Evolutionary conservation across 2,113 vertebrate species (phyloP).

Genomic region (Cathartes aura): DNA sequence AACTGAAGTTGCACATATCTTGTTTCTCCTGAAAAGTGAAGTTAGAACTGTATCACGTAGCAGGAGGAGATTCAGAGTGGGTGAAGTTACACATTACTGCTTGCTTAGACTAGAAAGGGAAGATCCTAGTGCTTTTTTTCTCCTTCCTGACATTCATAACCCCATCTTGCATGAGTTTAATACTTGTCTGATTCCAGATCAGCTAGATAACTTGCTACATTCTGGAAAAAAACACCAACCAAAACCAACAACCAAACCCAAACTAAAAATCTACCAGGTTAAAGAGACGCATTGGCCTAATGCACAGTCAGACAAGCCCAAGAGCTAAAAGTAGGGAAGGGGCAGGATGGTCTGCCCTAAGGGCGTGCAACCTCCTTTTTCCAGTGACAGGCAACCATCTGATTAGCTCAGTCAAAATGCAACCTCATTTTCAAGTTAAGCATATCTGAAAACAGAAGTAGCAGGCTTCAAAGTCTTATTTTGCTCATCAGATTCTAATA

Average conservation of each 20-base stretch:
- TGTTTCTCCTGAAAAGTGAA: background rate
- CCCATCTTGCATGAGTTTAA: background rate
- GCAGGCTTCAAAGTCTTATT: background rate
- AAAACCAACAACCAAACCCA: background rate
- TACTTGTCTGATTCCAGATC: background rate
- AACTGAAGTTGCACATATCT: background rate
- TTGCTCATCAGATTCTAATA: background rate
- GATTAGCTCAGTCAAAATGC: background rate
- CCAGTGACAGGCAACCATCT: background rate
- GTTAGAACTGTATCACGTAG: background rate
- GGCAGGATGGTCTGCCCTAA: background rate
- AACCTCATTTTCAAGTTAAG: background rate
- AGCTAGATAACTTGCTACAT: background rate
- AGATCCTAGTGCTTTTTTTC: background rate
- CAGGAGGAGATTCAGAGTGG: background rate
- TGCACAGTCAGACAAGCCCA: background rate
- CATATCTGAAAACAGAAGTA: background rate
- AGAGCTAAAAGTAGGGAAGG: background rate
- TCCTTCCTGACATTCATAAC: background rate
- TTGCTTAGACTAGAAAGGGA: background rate
- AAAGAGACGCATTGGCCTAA: background rate
- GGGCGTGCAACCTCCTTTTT: background rate
- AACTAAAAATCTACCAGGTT: background rate
- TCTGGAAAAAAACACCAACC: no score
- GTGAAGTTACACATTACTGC: background rate